Conservation (phyloP, 2,888 invertebrate species). For the Campaea margaritaria region DNA sequence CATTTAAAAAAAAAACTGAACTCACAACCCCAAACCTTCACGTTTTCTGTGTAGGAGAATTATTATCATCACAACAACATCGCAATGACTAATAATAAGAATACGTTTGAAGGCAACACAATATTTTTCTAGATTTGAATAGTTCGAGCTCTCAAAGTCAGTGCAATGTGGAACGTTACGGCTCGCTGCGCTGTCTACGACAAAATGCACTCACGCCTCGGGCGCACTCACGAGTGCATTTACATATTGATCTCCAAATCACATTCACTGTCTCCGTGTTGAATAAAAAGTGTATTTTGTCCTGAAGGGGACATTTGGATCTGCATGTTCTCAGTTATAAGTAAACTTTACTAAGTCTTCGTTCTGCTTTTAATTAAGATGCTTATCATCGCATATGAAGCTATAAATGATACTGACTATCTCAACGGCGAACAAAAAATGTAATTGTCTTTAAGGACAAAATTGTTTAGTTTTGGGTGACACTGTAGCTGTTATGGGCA, state of each 20-base stretch:
- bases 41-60: too few relatives aligned
- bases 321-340: neutral
- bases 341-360: too few relatives aligned
- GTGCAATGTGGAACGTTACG: conserved; percentile 12
- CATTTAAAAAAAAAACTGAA: too few relatives aligned
- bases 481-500: too few relatives aligned
- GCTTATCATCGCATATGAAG: too few relatives aligned
- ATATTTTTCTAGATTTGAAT: conserved; percentile 5
- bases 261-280: conserved; percentile 58
- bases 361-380: too few relatives aligned
- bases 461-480: too few relatives aligned
- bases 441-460: too few relatives aligned
- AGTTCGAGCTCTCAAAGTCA: conserved; percentile 16
- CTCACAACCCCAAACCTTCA: too few relatives aligned
- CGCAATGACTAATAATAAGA: too few relatives aligned
- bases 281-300: conserved; percentile 52
- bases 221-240: conserved; percentile 74
- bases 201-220: conserved; percentile 78
- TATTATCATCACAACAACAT: neutral
- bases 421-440: too few relatives aligned
- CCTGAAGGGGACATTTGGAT: neutral
- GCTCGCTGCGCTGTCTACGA: conserved; percentile 50
- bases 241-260: conserved; percentile 81
- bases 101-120: neutral
- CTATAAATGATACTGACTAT: too few relatives aligned